These are phyloP conservation scores for Noctua comes DNA, from an alignment of 2,888 invertebrate genomes.

Conservation along the genomic window DNA sequence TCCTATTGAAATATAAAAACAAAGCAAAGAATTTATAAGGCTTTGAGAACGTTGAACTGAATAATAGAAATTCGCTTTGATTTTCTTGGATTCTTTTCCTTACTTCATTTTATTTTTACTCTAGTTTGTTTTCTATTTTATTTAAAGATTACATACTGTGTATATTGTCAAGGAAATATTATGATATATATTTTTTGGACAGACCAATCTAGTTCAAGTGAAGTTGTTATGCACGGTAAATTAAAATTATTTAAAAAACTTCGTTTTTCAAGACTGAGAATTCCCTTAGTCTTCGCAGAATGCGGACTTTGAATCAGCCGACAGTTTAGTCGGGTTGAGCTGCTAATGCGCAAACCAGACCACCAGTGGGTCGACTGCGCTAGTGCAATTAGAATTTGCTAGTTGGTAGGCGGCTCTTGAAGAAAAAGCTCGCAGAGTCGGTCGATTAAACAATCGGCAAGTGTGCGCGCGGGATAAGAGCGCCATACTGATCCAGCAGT, in stretches of 20 bases:
- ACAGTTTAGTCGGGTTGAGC: too few relatives aligned
- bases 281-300: too few relatives aligned
- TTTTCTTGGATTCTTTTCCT: background rate
- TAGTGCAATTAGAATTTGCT: too few relatives aligned
- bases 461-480: too few relatives aligned
- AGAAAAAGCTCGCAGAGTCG: too few relatives aligned
- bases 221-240: background rate
- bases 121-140: background rate
- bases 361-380: too few relatives aligned
- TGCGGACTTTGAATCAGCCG: too few relatives aligned
- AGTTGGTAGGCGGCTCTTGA: too few relatives aligned
- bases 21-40: slow-evolving; percentile 4
- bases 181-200: background rate
- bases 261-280: background rate
- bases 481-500: too few relatives aligned
- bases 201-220: background rate
- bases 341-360: too few relatives aligned
- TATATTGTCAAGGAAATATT: background rate
- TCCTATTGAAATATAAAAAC: slow-evolving; percentile 22
- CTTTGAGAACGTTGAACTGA: slow-evolving; percentile 5
- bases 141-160: background rate
- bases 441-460: too few relatives aligned
- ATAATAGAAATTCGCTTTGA: slow-evolving; percentile 24
- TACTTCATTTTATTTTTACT: background rate
- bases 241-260: too few relatives aligned